A percentile compares a stretch with the other conserved stretches of the same genome.
phyloP scores from a whole-genome alignment of 2,888 invertebrate species.

The Limenitis arthemis region DNA sequence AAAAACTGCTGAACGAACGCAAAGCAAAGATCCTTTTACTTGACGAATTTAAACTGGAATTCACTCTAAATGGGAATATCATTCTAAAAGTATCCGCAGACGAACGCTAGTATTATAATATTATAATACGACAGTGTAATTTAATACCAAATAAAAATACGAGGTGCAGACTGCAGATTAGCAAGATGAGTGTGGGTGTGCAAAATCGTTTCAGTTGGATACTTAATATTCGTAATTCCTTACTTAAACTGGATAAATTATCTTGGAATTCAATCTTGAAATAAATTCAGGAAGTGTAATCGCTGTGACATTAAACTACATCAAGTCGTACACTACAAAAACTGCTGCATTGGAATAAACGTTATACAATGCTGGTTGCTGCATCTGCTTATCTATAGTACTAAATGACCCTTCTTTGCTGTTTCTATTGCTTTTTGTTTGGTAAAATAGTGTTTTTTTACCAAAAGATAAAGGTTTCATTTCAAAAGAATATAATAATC shows the following conservation, averaged over 20 bases:
- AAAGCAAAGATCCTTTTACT: too few species aligned
- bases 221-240: slow-evolving; percentile 8
- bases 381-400: not conserved
- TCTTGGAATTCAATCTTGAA: slow-evolving; percentile 10
- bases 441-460: too few species aligned
- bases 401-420: too few species aligned
- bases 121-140: not conserved
- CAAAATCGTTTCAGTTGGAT: slow-evolving; percentile 5
- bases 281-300: slow-evolving; percentile 15
- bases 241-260: slow-evolving; percentile 17
- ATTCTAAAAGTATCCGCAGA: too few species aligned
- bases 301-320: slow-evolving; percentile 20
- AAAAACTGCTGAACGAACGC: too few species aligned
- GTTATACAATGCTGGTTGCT: slow-evolving; percentile 12
- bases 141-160: not conserved
- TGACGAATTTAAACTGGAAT: too few species aligned
- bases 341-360: slow-evolving; percentile 2
- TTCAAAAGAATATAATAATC: too few species aligned
- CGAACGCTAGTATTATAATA: too few species aligned
- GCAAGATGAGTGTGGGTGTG: slow-evolving; percentile 5
- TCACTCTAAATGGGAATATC: too few species aligned
- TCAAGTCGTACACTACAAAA: slow-evolving; percentile 7
- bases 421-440: too few species aligned
- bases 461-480: too few species aligned
- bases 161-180: not conserved